Evolutionary conservation across 2,888 invertebrate genomes (phyloP).

Genomic region (Ophioninae sp.): DNA sequence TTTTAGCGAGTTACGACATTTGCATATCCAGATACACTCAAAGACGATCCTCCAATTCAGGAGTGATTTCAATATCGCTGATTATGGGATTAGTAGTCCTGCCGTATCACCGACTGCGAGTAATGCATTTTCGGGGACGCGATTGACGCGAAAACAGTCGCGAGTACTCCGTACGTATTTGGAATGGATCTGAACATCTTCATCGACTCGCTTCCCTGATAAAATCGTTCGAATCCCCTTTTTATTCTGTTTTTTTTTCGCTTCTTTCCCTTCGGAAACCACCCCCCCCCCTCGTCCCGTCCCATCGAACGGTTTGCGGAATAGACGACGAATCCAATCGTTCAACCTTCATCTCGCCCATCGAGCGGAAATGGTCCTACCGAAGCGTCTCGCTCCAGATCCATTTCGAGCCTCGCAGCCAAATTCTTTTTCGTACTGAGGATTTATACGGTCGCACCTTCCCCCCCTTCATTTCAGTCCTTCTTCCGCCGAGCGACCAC

Average conservation of each 20-base stretch:
- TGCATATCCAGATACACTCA: conserved; percentile 8
- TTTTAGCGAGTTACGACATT: conserved; percentile 1
- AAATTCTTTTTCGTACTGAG: conserved; percentile 45
- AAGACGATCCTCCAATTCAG: conserved; percentile 2
- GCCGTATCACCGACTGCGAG: conserved; percentile 5
- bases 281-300: neutral
- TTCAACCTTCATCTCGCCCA: conserved; percentile 38
- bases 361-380: conserved; percentile 34
- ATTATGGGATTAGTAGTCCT: conserved; percentile 11
- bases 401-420: conserved; percentile 44
- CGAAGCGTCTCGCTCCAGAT: conserved; percentile 25
- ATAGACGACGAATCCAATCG: conserved; percentile 47
- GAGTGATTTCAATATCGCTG: conserved; percentile 16
- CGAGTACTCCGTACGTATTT: neutral
- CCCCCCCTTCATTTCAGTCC: neutral
- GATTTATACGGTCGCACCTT: conserved; percentile 36
- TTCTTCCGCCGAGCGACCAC: conserved; percentile 1
- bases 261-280: neutral
- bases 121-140: conserved; percentile 10
- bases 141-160: conserved; percentile 24
- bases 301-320: conserved; percentile 16
- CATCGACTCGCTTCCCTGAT: conserved; percentile 38
- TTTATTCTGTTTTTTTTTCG: conserved; percentile 21
- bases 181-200: conserved; percentile 40
- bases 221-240: conserved; percentile 62